These are phyloP conservation scores for Magallana nippona DNA, from an alignment of 2,888 invertebrate species.

Conservation along the genomic window DNA sequence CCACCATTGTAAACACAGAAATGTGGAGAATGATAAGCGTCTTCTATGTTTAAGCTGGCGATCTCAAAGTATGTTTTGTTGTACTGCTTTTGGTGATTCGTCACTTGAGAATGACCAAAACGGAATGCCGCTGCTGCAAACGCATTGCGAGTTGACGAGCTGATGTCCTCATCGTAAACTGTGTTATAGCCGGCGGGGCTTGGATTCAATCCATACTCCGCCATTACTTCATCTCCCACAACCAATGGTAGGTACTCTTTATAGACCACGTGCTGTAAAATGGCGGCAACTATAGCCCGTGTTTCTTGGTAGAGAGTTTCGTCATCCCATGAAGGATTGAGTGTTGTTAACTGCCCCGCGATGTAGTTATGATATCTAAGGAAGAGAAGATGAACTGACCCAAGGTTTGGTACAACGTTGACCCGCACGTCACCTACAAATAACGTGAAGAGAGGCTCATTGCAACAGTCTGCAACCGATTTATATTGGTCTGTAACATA, in stretches of 20 bases:
- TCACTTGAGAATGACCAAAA: slow-evolving; percentile 51
- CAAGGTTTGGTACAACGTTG: slow-evolving; percentile 92
- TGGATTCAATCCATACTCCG: slow-evolving; percentile 89
- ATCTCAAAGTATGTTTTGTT: background rate
- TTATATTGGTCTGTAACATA: background rate
- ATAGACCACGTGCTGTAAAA: slow-evolving; percentile 82
- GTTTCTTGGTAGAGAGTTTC: slow-evolving; percentile 67
- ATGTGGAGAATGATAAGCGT: slow-evolving; percentile 5
- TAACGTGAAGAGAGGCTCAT: background rate
- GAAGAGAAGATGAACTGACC: slow-evolving; percentile 90
- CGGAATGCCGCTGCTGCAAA: slow-evolving; percentile 76
- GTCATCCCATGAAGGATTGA: slow-evolving; percentile 92
- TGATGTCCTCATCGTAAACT: slow-evolving; percentile 55
- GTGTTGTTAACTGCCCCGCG: slow-evolving; percentile 86
- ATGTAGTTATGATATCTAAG: slow-evolving; percentile 90
- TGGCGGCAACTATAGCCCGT: slow-evolving; percentile 87
- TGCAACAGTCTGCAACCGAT: background rate
- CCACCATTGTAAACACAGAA: slow-evolving; percentile 7
- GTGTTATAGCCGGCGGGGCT: slow-evolving; percentile 84
- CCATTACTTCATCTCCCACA: slow-evolving; percentile 94
- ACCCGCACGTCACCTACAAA: slow-evolving; percentile 88
- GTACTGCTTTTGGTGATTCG: slow-evolving; percentile 9
- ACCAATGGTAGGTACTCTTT: slow-evolving; percentile 86
- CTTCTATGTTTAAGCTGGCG: background rate
- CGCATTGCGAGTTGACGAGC: slow-evolving; percentile 68